Conservation (phyloP, 2,113 vertebrate species). For the Antigone vipio region DNA sequence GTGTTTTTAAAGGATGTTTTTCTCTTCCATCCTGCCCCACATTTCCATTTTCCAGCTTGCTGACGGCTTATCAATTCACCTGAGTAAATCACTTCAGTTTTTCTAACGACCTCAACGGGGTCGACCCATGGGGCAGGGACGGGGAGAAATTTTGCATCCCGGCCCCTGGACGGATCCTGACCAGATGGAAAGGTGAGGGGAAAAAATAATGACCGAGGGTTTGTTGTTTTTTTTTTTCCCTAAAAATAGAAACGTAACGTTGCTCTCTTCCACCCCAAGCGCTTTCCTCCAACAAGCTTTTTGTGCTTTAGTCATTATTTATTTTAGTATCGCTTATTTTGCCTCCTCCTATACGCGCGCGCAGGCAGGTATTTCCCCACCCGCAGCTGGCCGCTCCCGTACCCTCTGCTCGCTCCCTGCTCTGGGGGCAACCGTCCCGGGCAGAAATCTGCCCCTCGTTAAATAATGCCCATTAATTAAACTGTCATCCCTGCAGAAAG, state of each 20-base stretch:
- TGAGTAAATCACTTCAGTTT: slow-evolving; percentile 63
- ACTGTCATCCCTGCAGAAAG: slow-evolving; percentile 28
- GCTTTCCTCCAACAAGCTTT: slow-evolving; percentile 74
- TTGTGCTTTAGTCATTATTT: slow-evolving; percentile 81
- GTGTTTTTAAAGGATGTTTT: background rate
- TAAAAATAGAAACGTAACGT: slow-evolving; percentile 27
- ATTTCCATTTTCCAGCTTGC: background rate
- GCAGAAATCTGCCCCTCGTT: slow-evolving; percentile 65
- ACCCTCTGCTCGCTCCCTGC: slow-evolving; percentile 43
- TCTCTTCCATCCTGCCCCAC: slow-evolving; percentile 21
- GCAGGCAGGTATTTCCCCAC: background rate
- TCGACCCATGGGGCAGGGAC: background rate
- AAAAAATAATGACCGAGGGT: background rate
- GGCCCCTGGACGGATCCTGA: slow-evolving; percentile 17
- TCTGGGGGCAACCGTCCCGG: slow-evolving; percentile 31
- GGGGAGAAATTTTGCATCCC: background rate
- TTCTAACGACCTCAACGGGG: background rate
- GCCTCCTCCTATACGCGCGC: background rate
- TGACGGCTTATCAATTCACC: slow-evolving; percentile 49
- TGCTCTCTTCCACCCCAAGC: slow-evolving; percentile 68
- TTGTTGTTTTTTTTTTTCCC: background rate
- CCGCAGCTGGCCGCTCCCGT: background rate
- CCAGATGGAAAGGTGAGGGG: slow-evolving; percentile 19
- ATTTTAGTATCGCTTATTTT: slow-evolving; percentile 53
- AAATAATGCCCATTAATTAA: slow-evolving; percentile 85